phyloP scores from a whole-genome alignment of 2,888 invertebrate species.

The Argyresthia albistria region DNA sequence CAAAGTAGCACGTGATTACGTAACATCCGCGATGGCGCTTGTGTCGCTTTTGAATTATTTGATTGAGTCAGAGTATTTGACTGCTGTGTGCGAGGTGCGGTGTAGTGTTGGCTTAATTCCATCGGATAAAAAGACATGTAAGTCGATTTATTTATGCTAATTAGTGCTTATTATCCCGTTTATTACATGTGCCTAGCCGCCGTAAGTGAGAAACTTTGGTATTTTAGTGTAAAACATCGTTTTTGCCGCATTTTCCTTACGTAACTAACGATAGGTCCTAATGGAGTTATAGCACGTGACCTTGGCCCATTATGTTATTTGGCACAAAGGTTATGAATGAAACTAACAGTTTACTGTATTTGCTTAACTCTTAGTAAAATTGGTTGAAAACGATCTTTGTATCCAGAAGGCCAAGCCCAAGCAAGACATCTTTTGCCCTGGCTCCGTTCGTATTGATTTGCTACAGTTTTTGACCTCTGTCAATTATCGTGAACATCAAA shows the following conservation, averaged over 20 bases:
- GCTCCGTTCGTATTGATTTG: no score
- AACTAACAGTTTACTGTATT: no score
- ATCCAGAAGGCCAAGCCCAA: no score
- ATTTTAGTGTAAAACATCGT: conserved; percentile 5
- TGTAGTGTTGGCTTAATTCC: conserved; percentile 48
- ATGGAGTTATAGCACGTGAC: conserved; percentile 64
- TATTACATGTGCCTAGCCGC: no score
- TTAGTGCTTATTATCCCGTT: not conserved
- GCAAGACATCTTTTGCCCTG: no score
- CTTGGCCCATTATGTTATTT: conserved; percentile 42
- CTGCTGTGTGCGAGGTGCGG: conserved; percentile 63
- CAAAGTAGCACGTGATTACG: conserved; percentile 45
- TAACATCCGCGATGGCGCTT: conserved; percentile 54
- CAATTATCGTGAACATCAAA: no score
- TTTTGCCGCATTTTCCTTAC: conserved; percentile 40
- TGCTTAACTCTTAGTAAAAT: no score
- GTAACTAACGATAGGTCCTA: conserved; percentile 35
- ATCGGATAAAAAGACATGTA: conserved; percentile 62
- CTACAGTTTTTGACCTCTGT: no score
- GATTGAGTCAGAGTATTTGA: no score
- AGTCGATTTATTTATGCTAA: conserved; percentile 23
- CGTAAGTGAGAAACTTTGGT: not conserved
- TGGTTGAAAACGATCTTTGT: no score
- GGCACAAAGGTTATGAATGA: not conserved
- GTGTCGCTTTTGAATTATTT: conserved; percentile 42